A percentile compares a stretch with the other conserved stretches of the same genome.
phyloP scores from a whole-genome alignment of 2,888 invertebrate species.

The Brachyptera risi region DNA sequence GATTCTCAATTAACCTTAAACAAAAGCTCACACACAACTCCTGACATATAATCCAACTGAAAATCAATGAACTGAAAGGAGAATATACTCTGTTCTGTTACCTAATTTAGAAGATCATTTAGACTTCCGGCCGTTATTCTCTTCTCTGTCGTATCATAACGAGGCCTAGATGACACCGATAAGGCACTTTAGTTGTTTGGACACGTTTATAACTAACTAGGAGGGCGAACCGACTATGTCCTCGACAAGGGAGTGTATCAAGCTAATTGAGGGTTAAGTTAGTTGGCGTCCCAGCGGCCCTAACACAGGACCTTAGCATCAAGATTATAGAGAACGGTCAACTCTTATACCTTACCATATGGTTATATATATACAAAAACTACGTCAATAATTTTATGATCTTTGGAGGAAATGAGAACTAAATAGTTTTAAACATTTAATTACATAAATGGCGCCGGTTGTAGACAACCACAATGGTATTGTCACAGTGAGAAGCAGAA shows the following conservation, averaged over 20 bases:
- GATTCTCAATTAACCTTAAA: neutral
- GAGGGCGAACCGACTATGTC: neutral
- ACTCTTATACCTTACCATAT: too few species aligned
- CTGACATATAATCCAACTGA: neutral
- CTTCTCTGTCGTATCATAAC: neutral
- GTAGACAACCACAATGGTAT: too few species aligned
- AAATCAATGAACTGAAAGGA: neutral
- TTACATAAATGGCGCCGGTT: neutral
- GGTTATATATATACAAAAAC: too few species aligned
- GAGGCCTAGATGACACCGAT: neutral
- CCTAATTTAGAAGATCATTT: slow-evolving; percentile 22
- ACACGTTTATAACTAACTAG: neutral
- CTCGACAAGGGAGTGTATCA: neutral
- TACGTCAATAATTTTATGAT: neutral
- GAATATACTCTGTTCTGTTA: slow-evolving; percentile 7
- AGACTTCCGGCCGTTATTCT: slow-evolving; percentile 28
- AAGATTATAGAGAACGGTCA: too few species aligned
- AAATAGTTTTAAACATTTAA: neutral
- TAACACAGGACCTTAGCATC: too few species aligned
- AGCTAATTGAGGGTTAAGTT: slow-evolving; percentile 8
- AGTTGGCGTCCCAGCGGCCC: neutral
- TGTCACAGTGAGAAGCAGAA: too few species aligned
- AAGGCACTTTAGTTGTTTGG: neutral
- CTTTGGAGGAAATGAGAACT: neutral
- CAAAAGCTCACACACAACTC: neutral